Percentiles rank a stretch among this genome's conserved stretches.
Evolutionary conservation across 2,888 invertebrate species (phyloP).

Genomic region (Rhagium mordax): DNA sequence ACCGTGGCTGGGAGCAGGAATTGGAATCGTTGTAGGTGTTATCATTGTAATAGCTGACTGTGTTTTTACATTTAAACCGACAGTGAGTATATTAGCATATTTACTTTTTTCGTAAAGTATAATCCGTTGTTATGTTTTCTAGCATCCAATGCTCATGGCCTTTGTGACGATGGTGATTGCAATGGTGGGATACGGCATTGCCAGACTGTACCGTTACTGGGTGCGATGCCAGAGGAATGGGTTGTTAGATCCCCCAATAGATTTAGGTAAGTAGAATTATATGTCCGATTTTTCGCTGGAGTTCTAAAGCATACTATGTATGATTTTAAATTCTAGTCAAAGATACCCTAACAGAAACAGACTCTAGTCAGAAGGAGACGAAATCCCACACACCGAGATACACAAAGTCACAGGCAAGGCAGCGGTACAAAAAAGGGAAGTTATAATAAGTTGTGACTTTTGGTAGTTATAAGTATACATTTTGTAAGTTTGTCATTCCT

Average conservation of each 20-base stretch:
- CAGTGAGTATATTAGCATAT: constrained; percentile 76
- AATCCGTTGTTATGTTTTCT: constrained; percentile 65
- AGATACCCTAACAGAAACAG: constrained; percentile 53
- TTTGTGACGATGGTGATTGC: constrained; percentile 79
- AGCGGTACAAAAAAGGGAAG: constrained; percentile 83
- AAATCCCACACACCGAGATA: constrained; percentile 72
- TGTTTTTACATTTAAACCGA: constrained; percentile 77
- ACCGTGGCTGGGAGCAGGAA: constrained; percentile 83
- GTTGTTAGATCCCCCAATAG: constrained; percentile 72
- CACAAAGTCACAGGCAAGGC: constrained; percentile 83
- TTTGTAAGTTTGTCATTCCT: constrained; percentile 17
- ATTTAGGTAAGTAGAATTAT: constrained; percentile 69
- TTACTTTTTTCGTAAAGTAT: too few species aligned
- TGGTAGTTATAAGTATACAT: background rate
- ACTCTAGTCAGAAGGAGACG: constrained; percentile 54
- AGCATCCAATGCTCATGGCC: constrained; percentile 84
- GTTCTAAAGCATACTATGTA: background rate
- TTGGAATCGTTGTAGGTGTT: constrained; percentile 81
- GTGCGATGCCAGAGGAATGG: constrained; percentile 72
- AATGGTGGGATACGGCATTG: constrained; percentile 78
- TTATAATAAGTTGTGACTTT: constrained; percentile 67
- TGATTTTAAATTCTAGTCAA: constrained; percentile 37
- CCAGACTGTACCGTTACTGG: constrained; percentile 74
- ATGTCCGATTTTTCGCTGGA: too few species aligned
- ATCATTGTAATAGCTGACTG: constrained; percentile 80